Evolutionary conservation across 2,113 vertebrate species (phyloP).

Genomic region (Pleuronectes platessa): DNA sequence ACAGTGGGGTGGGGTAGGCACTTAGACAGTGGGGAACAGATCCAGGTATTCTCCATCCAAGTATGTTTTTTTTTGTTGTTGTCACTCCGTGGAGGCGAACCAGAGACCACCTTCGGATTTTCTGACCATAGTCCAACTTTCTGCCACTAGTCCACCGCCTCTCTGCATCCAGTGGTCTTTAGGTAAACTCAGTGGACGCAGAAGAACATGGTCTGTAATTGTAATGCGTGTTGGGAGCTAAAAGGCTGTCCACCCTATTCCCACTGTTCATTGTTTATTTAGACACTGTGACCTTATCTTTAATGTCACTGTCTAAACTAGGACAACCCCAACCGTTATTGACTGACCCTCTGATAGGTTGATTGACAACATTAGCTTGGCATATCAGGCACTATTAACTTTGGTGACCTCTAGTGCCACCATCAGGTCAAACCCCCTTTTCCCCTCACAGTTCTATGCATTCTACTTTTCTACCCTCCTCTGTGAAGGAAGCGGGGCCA

Average conservation of each 20-base stretch:
- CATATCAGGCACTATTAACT: background rate
- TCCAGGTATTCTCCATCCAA: too few relatives aligned
- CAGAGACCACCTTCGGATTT: too few relatives aligned
- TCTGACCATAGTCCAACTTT: too few relatives aligned
- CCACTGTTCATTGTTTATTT: background rate
- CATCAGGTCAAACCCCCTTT: background rate
- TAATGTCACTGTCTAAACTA: background rate
- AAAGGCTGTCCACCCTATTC: background rate
- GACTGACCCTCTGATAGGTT: background rate
- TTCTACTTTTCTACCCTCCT: conserved; percentile 7
- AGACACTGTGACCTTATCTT: conserved; percentile 1
- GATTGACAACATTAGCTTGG: background rate
- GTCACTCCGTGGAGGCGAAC: too few relatives aligned
- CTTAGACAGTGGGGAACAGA: too few relatives aligned
- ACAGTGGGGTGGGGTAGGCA: too few relatives aligned
- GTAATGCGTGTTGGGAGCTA: too few relatives aligned
- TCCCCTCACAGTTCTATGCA: background rate
- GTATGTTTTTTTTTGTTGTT: too few relatives aligned
- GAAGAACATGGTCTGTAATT: too few relatives aligned
- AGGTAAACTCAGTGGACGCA: too few relatives aligned
- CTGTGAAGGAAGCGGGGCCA: background rate
- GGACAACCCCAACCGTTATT: background rate
- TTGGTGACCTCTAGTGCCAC: background rate
- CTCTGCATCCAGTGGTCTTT: too few relatives aligned
- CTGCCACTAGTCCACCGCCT: too few relatives aligned